Conservation (phyloP, 1,140 invertebrate species). For the Meloidogyne floridensis region DNA sequence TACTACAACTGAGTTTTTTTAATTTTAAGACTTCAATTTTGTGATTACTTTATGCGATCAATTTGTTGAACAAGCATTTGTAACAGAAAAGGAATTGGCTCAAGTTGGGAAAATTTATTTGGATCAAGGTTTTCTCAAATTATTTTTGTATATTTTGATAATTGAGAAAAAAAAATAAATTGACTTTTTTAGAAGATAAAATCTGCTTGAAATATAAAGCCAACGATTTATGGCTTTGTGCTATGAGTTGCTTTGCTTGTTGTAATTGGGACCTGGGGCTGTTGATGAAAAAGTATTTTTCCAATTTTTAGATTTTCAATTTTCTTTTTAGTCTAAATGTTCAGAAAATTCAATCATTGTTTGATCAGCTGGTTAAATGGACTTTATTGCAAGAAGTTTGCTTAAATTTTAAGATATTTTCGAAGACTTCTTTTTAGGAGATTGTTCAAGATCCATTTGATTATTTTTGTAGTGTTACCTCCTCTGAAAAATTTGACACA, state of each 20-base stretch:
- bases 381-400: conserved; percentile 6
- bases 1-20: no score
- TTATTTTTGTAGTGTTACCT: not conserved
- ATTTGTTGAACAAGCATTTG: conserved; percentile 41
- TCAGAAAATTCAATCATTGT: conserved; percentile 20
- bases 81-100: conserved; percentile 26
- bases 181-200: conserved; percentile 27
- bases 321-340: conserved; percentile 34
- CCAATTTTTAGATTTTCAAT: not conserved
- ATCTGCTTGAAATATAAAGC: conserved; percentile 32
- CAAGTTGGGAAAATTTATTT: conserved; percentile 34
- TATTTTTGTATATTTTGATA: not conserved
- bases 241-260: conserved; percentile 35
- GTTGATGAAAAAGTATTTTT: conserved; percentile 32
- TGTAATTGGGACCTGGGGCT: conserved; percentile 39
- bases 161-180: not conserved
- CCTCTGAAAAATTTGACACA: not conserved
- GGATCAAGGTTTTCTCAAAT: conserved; percentile 27
- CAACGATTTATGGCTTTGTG: conserved; percentile 38
- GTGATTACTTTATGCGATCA: conserved; percentile 34
- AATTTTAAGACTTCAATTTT: conserved; percentile 10
- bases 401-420: not conserved
- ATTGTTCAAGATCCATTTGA: not conserved
- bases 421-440: not conserved
- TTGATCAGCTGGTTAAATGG: conserved; percentile 28